A percentile compares a stretch with the other conserved stretches of the same genome.
phyloP scores from a whole-genome alignment of 2,888 invertebrate genomes.

The Argynnis bischoffii region DNA sequence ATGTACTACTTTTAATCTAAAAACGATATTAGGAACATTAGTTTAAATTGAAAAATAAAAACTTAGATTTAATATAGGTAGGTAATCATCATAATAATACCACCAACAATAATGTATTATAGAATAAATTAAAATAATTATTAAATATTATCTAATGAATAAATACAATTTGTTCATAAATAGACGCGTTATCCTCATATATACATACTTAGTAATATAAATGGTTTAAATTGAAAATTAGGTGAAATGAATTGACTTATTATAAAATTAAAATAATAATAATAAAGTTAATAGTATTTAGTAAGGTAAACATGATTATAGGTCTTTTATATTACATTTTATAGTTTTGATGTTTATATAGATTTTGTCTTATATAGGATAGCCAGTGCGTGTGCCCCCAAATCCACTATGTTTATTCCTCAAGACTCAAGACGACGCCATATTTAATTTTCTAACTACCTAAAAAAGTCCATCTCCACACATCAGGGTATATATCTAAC shows the following conservation, averaged over 20 bases:
- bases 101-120: neutral
- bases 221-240: too few species aligned
- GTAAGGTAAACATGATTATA: too few species aligned
- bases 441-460: constrained; percentile 37
- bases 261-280: too few species aligned
- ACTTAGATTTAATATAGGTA: neutral
- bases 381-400: constrained; percentile 5
- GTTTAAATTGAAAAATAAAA: neutral
- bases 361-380: neutral
- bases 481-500: constrained; percentile 35
- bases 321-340: neutral
- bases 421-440: constrained; percentile 14
- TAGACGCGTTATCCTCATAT: too few species aligned
- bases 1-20: neutral
- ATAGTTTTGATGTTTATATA: neutral
- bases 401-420: constrained; percentile 1
- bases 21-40: constrained; percentile 8
- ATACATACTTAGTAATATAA: too few species aligned
- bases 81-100: neutral
- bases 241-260: too few species aligned
- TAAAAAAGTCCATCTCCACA: constrained; percentile 28
- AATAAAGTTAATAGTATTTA: too few species aligned
- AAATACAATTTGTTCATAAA: too few species aligned
- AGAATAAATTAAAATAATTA: too few species aligned
- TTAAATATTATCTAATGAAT: too few species aligned